Evolutionary conservation across 2,888 invertebrate species (phyloP).

Genomic region (Leucophora obtusa): DNA sequence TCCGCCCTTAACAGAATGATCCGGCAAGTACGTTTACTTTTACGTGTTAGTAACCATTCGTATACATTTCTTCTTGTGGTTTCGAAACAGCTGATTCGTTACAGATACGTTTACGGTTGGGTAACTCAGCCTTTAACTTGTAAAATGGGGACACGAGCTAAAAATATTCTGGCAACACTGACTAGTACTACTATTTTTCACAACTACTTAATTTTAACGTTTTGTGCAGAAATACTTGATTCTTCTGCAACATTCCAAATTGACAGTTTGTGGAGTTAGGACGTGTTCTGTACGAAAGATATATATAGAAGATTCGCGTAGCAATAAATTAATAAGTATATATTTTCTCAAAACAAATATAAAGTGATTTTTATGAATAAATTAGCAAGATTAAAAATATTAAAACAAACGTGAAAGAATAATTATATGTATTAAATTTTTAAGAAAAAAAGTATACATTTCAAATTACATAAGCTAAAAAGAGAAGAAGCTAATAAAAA

Average conservation of each 20-base stretch:
- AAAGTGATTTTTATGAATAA: background rate
- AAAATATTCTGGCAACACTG: no score
- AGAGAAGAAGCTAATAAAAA: conserved; percentile 31
- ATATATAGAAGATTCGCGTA: conserved; percentile 1
- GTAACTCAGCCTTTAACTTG: no score
- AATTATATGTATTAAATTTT: background rate
- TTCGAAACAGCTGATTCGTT: no score
- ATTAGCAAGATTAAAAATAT: background rate
- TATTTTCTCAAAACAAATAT: background rate
- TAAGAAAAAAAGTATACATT: conserved; percentile 9
- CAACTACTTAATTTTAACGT: no score
- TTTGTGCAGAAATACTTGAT: no score
- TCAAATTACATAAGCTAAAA: conserved; percentile 58
- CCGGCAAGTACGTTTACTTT: no score
- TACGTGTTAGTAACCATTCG: no score
- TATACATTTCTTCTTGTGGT: no score
- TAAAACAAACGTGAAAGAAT: conserved; percentile 2
- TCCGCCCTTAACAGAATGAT: no score
- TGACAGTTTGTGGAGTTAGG: background rate
- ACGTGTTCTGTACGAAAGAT: background rate
- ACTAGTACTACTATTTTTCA: no score
- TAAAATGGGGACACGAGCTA: no score
- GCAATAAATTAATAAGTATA: background rate
- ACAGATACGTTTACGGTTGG: no score
- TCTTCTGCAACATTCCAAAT: background rate